Evolutionary conservation across 2,113 vertebrate species (phyloP).

Genomic region (Hirundichthys speculiger): DNA sequence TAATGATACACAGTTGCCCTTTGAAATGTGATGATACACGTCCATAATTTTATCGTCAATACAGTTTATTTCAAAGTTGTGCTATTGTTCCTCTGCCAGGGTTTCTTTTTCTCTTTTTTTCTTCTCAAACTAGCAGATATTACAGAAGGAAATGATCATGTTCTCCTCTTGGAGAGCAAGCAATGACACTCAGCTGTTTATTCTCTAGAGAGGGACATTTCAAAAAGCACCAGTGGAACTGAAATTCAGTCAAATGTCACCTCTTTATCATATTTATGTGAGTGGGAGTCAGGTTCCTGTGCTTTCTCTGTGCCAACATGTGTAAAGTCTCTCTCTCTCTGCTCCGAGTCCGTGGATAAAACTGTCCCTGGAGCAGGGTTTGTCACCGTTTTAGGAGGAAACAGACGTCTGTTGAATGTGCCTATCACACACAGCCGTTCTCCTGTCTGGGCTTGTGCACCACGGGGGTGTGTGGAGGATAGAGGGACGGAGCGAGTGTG

Average conservation of each 20-base stretch:
- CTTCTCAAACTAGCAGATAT: constrained; percentile 54
- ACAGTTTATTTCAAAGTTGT: constrained; percentile 69
- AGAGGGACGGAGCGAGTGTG: constrained; percentile 96
- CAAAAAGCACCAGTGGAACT: constrained; percentile 74
- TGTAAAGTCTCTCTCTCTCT: constrained; percentile 33
- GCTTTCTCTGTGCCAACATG: constrained; percentile 42
- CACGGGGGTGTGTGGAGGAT: constrained; percentile 89
- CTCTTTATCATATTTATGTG: constrained; percentile 43
- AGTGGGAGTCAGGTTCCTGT: constrained; percentile 49
- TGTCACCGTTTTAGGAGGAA: constrained; percentile 50
- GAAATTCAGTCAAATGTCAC: constrained; percentile 66
- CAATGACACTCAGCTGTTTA: constrained; percentile 74
- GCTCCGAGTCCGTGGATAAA: constrained; percentile 57
- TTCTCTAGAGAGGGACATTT: constrained; percentile 51
- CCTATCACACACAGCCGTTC: constrained; percentile 87
- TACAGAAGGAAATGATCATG: constrained; percentile 60
- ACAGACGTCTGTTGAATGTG: constrained; percentile 53
- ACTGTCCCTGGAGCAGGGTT: constrained; percentile 52
- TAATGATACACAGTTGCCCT: constrained; percentile 75
- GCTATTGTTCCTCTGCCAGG: constrained; percentile 63
- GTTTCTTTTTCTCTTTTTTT: constrained; percentile 49
- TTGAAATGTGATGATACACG: constrained; percentile 69
- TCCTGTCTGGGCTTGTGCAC: constrained; percentile 96
- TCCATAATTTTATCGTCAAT: constrained; percentile 61
- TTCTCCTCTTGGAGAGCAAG: constrained; percentile 69